Evolutionary conservation across 2,797 vertebrate genomes (phyloP), one percentile per base, ranked within the genome.

Genomic region (Leptatherina wallacei): DNA sequence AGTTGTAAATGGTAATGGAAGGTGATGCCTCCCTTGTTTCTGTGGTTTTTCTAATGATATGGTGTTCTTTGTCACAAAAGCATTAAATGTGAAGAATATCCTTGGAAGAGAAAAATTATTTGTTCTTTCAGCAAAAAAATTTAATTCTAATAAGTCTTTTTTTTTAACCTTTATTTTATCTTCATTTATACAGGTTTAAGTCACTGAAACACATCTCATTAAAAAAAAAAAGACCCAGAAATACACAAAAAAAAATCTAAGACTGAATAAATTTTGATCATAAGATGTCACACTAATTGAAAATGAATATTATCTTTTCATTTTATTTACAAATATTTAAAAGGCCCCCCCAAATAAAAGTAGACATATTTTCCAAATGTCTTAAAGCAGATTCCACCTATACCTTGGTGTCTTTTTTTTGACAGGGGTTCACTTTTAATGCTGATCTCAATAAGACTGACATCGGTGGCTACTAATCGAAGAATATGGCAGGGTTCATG

Each of bases 381-480:
- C 73, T 90, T 75, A 62, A 90, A 90, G 90, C 85, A 92, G 65
- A 92, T 90, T 67, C 72, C 60, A 83, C 82, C 71, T 85, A 88
- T 81, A 73, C 73, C 79, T 82, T 69, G 7, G 18, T 47, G 44
- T n/a, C 44, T 18, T 47, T 47, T 47, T 35, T 8, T n/a, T 20
- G 20, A 7, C 6, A n/a, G 16, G 20, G 16, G 44, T 9, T n/a
- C 2, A 65, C 22, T 71, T 68, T 49, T 33, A 47, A 54, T 71
- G 27, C 59, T 68, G 22, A 59, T 56, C 51, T 73, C 4, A 4
- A 9, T 32, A 68, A 52, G 42, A 47, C 2, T 35, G n/a, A 63
- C 16, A 2, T 61, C n/a, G 24, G 65, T 55, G 65, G 59, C 49
- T 35, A 60, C 51, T 40, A 61, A 47, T 62, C 22, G 38, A 29